A percentile compares a stretch with the other conserved stretches of the same genome.
These are phyloP conservation scores for Xestia c-nigrum DNA, from an alignment of 2,888 invertebrate species.

Conservation along the genomic window DNA sequence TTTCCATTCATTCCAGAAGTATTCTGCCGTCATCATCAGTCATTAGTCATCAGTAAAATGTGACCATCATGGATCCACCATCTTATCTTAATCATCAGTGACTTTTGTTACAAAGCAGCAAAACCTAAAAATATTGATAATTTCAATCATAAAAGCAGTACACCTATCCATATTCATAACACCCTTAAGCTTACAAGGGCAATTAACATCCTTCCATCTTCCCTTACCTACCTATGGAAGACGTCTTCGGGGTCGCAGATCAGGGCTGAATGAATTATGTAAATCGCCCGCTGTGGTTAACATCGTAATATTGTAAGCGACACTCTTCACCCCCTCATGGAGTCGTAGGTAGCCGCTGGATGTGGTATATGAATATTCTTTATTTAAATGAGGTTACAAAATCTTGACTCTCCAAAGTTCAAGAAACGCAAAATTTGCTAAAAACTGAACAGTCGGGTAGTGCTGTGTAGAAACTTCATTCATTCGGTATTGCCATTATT, in stretches of 20 bases:
- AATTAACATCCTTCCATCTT: conserved; percentile 72
- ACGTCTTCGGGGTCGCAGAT: conserved; percentile 67
- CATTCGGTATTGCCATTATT: background rate
- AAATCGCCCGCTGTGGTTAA: conserved; percentile 89
- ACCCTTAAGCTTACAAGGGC: conserved; percentile 70
- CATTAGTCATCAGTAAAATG: background rate
- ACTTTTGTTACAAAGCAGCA: no score
- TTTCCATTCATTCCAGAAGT: background rate
- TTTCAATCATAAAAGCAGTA: conserved; percentile 13
- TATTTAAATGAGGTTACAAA: background rate
- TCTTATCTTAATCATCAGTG: background rate
- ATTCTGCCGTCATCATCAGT: background rate
- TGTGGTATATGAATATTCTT: conserved; percentile 36
- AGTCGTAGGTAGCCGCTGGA: conserved; percentile 51
- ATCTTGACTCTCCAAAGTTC: background rate
- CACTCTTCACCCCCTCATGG: conserved; percentile 78
- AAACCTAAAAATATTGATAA: background rate
- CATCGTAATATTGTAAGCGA: conserved; percentile 90
- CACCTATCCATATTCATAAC: conserved; percentile 35
- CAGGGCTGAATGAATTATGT: conserved; percentile 86
- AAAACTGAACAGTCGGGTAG: background rate
- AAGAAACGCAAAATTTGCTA: background rate
- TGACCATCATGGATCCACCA: background rate
- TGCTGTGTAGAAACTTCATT: background rate
- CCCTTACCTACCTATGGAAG: conserved; percentile 63